Evolutionary conservation across 1,140 invertebrate species (phyloP), one percentile per base, ranked within the genome.

Genomic region (Drosophila melanogaster): DNA sequence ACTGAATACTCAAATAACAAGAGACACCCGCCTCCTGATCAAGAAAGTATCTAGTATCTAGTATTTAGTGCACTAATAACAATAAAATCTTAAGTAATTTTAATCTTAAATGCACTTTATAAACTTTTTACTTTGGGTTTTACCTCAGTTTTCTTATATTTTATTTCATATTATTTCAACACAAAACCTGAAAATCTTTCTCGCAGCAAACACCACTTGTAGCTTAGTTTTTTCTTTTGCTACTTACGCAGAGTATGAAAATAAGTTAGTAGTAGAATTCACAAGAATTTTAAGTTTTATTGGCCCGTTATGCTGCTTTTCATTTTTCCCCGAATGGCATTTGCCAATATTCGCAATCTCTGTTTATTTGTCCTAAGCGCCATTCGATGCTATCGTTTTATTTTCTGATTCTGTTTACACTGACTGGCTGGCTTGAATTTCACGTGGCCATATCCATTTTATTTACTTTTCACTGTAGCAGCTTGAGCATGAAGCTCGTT

Each of bases 341-440:
- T 69, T 77, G 54, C 40, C 57, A 44, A 41, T 44, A 41, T 44
- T 58, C 49, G 26, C 57, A 57, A 60, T 62, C 75, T 64, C 56
- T 86, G 78, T 85, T 86, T 85, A 81, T 86, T 86, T 80, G 65
- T 53, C 77, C 77, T 78, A 86, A 86, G 81, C 77, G 55, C 69
- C 65, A 43, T 26, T 35, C 37, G 30, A 65, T 24, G 81, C 57
- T 81, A 75, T 51, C 55, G 54, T 75, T 80, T 76, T 84, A 66
- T 84, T 79, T 79, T 79, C 44, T 26, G 33, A 14, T n/a, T 53
- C 17, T 61, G 43, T 73, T 75, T 73, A 53, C 53, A 43, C 58
- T 67, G 57, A 43, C 58, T 67, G 60, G 53, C 66, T 66, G 37
- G 56, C 38, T 50, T 40, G 54, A 47, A 46, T 64, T 66, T 54